Conservation (phyloP, 2,888 invertebrate species). For the Oligia latruncula region DNA sequence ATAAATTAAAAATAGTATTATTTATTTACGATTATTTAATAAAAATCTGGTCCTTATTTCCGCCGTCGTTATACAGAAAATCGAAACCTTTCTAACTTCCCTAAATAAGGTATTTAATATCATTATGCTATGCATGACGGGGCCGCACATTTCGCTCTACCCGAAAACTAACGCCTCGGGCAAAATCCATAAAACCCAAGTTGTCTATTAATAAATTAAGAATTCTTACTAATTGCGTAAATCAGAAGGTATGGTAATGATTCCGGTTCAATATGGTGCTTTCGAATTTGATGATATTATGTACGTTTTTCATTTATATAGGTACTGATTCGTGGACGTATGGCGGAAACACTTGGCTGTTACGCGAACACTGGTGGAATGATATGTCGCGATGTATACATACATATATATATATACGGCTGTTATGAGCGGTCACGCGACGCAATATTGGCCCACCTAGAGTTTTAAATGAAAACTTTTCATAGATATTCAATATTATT, state of each 20-base stretch:
- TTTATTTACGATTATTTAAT: not conserved
- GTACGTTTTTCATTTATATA: constrained; percentile 75
- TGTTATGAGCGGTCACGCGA: constrained; percentile 11
- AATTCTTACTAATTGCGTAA: constrained; percentile 66
- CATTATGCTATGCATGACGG: constrained; percentile 50
- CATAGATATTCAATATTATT: not conserved
- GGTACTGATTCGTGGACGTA: constrained; percentile 63
- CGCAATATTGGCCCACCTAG: not conserved
- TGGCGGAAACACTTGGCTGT: constrained; percentile 81
- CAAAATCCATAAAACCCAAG: constrained; percentile 61
- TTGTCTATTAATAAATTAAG: constrained; percentile 54
- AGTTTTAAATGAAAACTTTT: not conserved
- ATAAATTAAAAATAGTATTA: not conserved
- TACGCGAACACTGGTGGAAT: constrained; percentile 76
- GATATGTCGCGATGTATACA: constrained; percentile 67
- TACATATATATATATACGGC: not conserved
- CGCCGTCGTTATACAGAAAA: not conserved
- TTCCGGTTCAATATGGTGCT: constrained; percentile 64
- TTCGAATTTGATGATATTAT: constrained; percentile 64
- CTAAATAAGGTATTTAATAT: constrained; percentile 51
- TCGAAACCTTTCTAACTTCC: not conserved
- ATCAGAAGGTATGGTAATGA: constrained; percentile 59
- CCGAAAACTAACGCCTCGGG: constrained; percentile 48
- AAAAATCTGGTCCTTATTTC: not conserved
- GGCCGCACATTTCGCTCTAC: constrained; percentile 49